Evolutionary conservation across 2,113 vertebrate species (phyloP).

Genomic region (Varanus salvator): DNA sequence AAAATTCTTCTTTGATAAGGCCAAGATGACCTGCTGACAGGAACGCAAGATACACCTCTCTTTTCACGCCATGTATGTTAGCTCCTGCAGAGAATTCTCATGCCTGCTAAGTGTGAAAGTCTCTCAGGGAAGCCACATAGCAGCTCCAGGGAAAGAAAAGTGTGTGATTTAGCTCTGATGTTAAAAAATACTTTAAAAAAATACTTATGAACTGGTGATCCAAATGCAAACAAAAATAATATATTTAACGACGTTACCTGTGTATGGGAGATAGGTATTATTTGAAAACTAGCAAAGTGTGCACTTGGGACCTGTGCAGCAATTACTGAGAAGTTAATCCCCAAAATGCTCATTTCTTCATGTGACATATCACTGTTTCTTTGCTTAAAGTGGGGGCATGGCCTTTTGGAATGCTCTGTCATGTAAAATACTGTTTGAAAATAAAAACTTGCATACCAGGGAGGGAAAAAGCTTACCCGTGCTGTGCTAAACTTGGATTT

Average conservation of each 20-base stretch:
- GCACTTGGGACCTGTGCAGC: not conserved
- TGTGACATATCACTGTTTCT: not conserved
- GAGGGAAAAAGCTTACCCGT: not conserved
- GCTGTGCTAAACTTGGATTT: not conserved
- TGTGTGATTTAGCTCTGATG: slow-evolving; percentile 29
- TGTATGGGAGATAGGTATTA: not conserved
- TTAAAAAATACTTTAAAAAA: slow-evolving; percentile 28
- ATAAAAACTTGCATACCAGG: not conserved
- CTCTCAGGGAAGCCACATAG: slow-evolving; percentile 47
- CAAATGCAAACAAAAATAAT: not conserved
- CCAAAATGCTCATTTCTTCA: not conserved
- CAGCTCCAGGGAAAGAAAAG: slow-evolving; percentile 46
- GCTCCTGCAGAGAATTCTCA: slow-evolving; percentile 59
- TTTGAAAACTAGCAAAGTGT: not conserved
- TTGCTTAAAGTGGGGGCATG: not conserved
- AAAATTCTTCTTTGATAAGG: slow-evolving; percentile 55
- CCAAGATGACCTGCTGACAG: slow-evolving; percentile 54
- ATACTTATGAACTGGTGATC: slow-evolving; percentile 9
- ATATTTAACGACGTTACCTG: not conserved
- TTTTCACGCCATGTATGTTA: slow-evolving; percentile 54
- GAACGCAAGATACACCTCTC: slow-evolving; percentile 47
- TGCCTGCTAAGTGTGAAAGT: slow-evolving; percentile 61
- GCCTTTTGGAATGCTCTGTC: not conserved
- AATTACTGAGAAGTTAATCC: not conserved
- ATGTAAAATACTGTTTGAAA: not conserved